phyloP scores from a whole-genome alignment of 2,797 vertebrate species.

The Balearica regulorum region DNA sequence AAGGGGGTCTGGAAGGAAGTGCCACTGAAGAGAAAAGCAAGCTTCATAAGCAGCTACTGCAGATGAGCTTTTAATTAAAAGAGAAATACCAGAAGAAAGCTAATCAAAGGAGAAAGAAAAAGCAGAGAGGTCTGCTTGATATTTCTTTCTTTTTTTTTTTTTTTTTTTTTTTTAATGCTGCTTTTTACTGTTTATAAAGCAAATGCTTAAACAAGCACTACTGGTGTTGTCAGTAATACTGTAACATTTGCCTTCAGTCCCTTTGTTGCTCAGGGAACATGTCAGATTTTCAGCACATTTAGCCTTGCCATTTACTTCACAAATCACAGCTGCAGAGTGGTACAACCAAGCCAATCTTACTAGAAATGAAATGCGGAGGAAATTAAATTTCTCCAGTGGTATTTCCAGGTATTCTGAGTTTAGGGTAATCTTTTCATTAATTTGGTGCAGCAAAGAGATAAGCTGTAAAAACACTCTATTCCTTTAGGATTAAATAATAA shows the following conservation, averaged over 20 bases:
- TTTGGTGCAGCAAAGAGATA: conserved; percentile 27
- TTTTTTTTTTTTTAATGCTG: conserved; percentile 47
- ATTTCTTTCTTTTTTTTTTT: not conserved
- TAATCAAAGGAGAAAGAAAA: conserved; percentile 7
- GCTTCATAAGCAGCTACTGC: not conserved
- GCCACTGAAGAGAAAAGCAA: not conserved
- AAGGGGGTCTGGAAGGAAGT: not conserved
- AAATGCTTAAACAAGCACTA: conserved; percentile 65
- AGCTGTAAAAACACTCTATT: conserved; percentile 15
- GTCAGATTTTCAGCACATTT: conserved; percentile 63
- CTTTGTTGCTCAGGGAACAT: conserved; percentile 69
- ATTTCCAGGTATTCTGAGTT: conserved; percentile 11
- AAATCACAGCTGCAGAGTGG: conserved; percentile 63
- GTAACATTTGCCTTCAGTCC: conserved; percentile 72
- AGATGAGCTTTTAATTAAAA: conserved; percentile 24
- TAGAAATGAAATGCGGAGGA: conserved; percentile 56
- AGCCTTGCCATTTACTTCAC: conserved; percentile 68
- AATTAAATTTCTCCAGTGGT: conserved; percentile 39
- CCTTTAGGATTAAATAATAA: conserved; percentile 54
- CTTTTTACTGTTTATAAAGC: conserved; percentile 56
- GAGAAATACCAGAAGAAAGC: not conserved
- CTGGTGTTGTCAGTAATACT: conserved; percentile 57
- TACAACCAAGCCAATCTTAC: conserved; percentile 54
- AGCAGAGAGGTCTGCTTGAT: not conserved
- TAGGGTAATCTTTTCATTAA: conserved; percentile 21